These are phyloP conservation scores for Nannoperca obscura DNA, from an alignment of 2,797 vertebrate genomes.

Conservation along the genomic window DNA sequence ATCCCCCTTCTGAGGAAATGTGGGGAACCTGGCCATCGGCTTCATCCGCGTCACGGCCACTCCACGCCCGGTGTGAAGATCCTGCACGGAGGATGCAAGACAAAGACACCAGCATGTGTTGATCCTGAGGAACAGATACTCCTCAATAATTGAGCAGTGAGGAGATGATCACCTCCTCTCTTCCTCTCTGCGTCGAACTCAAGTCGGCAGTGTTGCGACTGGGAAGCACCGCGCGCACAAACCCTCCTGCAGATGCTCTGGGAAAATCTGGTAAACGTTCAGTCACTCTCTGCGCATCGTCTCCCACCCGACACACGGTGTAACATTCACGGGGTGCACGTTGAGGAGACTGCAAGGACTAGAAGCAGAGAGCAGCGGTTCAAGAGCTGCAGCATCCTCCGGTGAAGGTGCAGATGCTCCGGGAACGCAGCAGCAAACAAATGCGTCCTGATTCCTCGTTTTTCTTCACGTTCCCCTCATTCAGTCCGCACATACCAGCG, in stretches of 20 bases:
- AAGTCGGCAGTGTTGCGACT: slow-evolving; percentile 53
- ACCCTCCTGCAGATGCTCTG: slow-evolving; percentile 34
- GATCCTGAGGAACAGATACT: slow-evolving; percentile 35
- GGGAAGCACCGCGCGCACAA: slow-evolving; percentile 26
- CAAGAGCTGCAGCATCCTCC: slow-evolving; percentile 65
- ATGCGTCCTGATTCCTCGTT: slow-evolving; percentile 6
- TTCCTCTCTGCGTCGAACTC: slow-evolving; percentile 29
- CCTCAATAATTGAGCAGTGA: slow-evolving; percentile 53
- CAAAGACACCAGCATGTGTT: slow-evolving; percentile 52
- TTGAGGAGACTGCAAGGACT: slow-evolving; percentile 25
- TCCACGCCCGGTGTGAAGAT: slow-evolving; percentile 12
- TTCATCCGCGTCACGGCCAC: slow-evolving; percentile 58
- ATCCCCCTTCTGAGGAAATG: slow-evolving; percentile 50
- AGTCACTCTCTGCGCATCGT: slow-evolving; percentile 24
- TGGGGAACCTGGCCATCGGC: slow-evolving; percentile 56
- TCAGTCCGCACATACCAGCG: neutral
- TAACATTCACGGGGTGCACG: slow-evolving; percentile 19
- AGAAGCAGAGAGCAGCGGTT: slow-evolving; percentile 25
- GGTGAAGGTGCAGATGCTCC: slow-evolving; percentile 34
- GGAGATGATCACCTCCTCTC: slow-evolving; percentile 22
- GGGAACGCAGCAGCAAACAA: slow-evolving; percentile 18
- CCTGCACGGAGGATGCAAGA: slow-evolving; percentile 35
- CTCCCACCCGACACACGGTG: slow-evolving; percentile 15
- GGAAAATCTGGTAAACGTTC: neutral
- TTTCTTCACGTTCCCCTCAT: slow-evolving; percentile 23